Conservation (phyloP, 2,888 invertebrate species). For the Leptopilina myrica region DNA sequence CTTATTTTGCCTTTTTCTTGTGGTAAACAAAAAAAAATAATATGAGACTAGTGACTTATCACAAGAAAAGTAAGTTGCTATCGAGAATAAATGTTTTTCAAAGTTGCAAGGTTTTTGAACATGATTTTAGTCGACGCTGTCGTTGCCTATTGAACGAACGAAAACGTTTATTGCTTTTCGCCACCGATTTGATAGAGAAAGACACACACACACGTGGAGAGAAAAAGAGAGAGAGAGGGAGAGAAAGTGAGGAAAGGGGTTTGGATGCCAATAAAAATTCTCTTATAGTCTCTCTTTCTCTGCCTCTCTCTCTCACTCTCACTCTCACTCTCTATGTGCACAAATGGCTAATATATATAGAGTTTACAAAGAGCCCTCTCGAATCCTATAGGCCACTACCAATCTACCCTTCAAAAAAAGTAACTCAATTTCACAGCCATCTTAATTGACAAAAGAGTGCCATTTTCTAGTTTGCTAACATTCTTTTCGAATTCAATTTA, state of each 20-base stretch:
- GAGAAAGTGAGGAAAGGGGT: background rate
- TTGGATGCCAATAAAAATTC: conserved; percentile 10
- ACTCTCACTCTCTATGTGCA: background rate
- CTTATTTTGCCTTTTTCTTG: no score
- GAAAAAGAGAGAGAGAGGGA: background rate
- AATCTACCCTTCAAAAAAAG: no score
- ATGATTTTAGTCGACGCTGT: conserved; percentile 30
- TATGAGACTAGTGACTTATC: background rate
- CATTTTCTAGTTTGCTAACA: no score
- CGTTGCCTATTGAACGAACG: conserved; percentile 15
- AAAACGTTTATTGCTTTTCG: conserved; percentile 35
- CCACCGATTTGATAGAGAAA: background rate
- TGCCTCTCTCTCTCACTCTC: background rate
- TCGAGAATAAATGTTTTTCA: conserved; percentile 21
- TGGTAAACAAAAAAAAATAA: background rate
- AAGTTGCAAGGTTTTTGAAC: conserved; percentile 23
- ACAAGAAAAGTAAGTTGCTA: background rate
- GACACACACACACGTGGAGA: background rate
- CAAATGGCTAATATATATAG: conserved; percentile 17
- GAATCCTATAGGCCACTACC: no score
- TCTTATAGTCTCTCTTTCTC: background rate
- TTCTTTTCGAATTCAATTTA: no score
- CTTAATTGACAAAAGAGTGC: no score
- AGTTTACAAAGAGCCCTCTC: no score
- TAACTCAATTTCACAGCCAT: no score